These are phyloP conservation scores for Hybognathus amarus DNA, from an alignment of 2,797 vertebrate species.

Conservation along the genomic window DNA sequence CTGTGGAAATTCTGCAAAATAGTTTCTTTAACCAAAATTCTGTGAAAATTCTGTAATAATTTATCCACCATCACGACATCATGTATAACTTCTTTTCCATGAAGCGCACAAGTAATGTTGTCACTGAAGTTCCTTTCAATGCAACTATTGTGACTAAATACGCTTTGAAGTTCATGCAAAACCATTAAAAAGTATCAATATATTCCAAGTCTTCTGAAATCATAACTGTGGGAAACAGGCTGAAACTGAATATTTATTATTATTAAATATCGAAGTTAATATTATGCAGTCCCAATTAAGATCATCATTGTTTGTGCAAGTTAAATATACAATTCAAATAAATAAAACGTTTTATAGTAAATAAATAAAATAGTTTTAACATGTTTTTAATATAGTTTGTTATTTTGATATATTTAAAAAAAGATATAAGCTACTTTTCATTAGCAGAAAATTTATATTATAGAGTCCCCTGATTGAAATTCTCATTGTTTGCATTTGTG, in stretches of 20 bases:
- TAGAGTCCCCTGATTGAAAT: not conserved
- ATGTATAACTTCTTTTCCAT: not conserved
- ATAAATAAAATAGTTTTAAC: not conserved
- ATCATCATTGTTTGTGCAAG: not conserved
- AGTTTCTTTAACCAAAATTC: not conserved
- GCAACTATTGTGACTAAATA: not conserved
- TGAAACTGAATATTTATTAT: not conserved
- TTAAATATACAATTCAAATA: not conserved
- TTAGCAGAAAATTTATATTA: not conserved
- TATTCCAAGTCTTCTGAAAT: not conserved
- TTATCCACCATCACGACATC: not conserved
- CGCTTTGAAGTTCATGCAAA: not conserved
- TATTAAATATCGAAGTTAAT: not conserved
- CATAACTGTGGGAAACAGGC: not conserved
- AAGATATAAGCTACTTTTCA: not conserved
- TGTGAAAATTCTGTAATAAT: not conserved
- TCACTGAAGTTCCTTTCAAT: too few relatives aligned
- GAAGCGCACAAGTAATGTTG: not conserved
- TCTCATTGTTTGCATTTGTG: not conserved
- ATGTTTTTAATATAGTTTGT: not conserved
- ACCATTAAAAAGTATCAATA: not conserved
- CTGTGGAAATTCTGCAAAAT: not conserved
- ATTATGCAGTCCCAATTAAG: not conserved
- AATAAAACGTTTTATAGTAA: not conserved
- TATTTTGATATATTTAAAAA: not conserved